Percentiles rank a stretch among this genome's conserved stretches.
Evolutionary conservation across 2,888 invertebrate genomes (phyloP).

Genomic region (Leucoma salicis): DNA sequence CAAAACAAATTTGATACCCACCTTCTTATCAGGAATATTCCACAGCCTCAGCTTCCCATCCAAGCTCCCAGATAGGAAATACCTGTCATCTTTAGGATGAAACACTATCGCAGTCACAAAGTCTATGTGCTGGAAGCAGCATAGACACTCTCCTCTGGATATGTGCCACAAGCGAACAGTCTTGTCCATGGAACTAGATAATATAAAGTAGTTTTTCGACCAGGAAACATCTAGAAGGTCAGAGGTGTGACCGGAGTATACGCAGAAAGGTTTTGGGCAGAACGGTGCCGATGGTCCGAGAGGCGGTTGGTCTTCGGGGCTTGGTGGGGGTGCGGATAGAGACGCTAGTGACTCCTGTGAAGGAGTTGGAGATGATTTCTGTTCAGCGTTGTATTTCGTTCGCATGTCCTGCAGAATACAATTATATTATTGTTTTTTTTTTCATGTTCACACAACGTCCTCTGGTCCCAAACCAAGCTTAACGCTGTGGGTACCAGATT

Average conservation of each 20-base stretch:
- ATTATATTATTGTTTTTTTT: no score
- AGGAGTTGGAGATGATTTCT: conserved; percentile 94
- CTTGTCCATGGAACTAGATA: conserved; percentile 99
- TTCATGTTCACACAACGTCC: no score
- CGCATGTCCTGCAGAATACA: conserved; percentile 89
- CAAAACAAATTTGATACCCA: conserved; percentile 33
- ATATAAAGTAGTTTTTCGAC: conserved; percentile 99
- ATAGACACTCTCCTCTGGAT: conserved; percentile 97
- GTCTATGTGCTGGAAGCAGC: conserved; percentile 99
- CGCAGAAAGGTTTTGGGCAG: conserved; percentile 94
- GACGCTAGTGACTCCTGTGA: conserved; percentile 95
- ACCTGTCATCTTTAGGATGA: conserved; percentile 94
- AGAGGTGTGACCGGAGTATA: conserved; percentile 96
- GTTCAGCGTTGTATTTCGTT: conserved; percentile 95
- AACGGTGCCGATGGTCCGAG: conserved; percentile 86
- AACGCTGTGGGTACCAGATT: no score
- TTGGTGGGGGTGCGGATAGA: conserved; percentile 67
- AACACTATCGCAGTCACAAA: conserved; percentile 99
- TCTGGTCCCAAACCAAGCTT: no score
- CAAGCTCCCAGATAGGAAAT: conserved; percentile 97
- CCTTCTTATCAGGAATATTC: conserved; percentile 99
- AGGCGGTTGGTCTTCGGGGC: conserved; percentile 77
- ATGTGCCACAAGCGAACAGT: conserved; percentile 98
- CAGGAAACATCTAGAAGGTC: conserved; percentile 98
- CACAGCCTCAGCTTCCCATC: conserved; percentile 99